Conservation (phyloP, 2,797 vertebrate genomes). For the Enteromius treurensis region DNA sequence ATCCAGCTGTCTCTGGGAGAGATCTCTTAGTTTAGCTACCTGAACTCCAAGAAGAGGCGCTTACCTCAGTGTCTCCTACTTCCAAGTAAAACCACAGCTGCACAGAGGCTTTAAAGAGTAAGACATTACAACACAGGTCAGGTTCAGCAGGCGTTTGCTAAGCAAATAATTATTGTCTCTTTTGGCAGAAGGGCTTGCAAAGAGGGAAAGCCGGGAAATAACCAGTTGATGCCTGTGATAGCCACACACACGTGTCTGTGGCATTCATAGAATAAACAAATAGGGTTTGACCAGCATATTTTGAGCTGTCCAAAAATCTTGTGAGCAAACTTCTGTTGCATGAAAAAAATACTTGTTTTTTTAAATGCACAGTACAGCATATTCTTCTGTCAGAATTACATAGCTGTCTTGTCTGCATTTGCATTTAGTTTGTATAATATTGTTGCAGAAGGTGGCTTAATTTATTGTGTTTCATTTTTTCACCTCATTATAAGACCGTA, state of each 20-base stretch:
- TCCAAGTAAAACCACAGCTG: conserved; percentile 21
- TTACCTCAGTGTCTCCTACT: conserved; percentile 28
- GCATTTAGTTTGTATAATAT: background rate
- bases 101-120: conserved; percentile 27
- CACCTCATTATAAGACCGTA: background rate
- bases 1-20: conserved; percentile 9
- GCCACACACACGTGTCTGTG: background rate
- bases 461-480: background rate
- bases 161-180: conserved; percentile 33
- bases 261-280: conserved; percentile 5
- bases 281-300: background rate
- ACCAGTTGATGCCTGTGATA: background rate
- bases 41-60: conserved; percentile 30
- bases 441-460: background rate
- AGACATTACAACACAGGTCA: conserved; percentile 17
- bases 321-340: too few species aligned
- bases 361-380: background rate
- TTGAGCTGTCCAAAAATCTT: background rate
- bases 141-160: conserved; percentile 23
- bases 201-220: conserved; percentile 10
- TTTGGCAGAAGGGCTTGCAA: conserved; percentile 15
- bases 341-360: background rate
- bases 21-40: conserved; percentile 35
- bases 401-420: background rate
- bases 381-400: background rate